Evolutionary conservation across 2,113 vertebrate species (phyloP), one percentile per base, ranked within the genome.

Genomic region (Corythornis vintsioides): DNA sequence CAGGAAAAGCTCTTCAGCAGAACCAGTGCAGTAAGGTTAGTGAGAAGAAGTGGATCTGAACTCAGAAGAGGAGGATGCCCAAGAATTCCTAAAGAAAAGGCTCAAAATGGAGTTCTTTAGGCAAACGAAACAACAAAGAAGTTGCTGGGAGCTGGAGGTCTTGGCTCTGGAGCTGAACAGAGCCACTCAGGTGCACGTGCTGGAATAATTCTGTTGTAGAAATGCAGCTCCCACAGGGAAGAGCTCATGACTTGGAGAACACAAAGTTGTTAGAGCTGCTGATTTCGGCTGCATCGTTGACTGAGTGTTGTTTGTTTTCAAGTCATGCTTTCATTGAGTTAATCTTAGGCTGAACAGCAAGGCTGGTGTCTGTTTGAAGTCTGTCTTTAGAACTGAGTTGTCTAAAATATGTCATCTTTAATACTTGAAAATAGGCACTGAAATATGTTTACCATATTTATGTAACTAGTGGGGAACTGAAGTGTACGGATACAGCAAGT

Each of bases 141-240:
- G 13, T 21, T 70, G 38, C 38, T 65, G 66, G 65, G 57, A 55
- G 11, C 15, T 73, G 66, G 53, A 50, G 63, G 25, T 4, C 7
- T 70, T 56, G 31, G 7, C 33, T 71, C 31, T 2, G 4, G n/a
- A 38, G 59, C 47, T 26, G 40, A 60, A 3, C 56, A 6, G 21
- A 60, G 42, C 1, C 1, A 26, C 35, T 45, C 1, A 6, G 29
- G 1, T 56, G 75, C 31, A 22, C 0, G 0, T 42, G 47, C 38
- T 69, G 67, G 19, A 50, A 15, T 59, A 53, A 69, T 61, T n/a
- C 52, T 50, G 50, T 53, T 3, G 3, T 17, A 11, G 45, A 45
- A 67, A 15, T 7, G 29, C 38, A 10, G 15, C 15, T 75, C 40
- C 26, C 40, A 5, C 29, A 56, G 42, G 15, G 2, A 8, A 28